Evolutionary conservation across 1,140 invertebrate genomes (phyloP), one percentile per base, ranked within the genome.

Genomic region (Papilio machaon): DNA sequence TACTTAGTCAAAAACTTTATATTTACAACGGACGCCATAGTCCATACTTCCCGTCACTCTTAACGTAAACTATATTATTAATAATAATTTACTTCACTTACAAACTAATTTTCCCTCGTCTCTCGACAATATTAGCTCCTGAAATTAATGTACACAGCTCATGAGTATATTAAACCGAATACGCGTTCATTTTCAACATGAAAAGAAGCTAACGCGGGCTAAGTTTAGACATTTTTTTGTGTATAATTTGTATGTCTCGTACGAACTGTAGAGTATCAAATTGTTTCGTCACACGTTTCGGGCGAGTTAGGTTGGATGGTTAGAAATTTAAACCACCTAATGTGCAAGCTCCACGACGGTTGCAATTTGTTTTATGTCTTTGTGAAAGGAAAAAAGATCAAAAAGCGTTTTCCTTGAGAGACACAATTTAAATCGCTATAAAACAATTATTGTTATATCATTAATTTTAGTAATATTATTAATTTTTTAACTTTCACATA

Each of bases 81-180:
- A 43, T 79, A 79, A 79, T 79, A 64, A 79, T 23, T 64, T 79
- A 67, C 11, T 67, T 67, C 43, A 19, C 35, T 67, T 30, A 9
- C 77, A 46, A 38, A 43, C 58, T 46, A 64, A 79, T 38, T 35
- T 79, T 9, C n/a, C 15, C 11, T 15, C 38, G 15, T 47, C 77
- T 79, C 77, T 30, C 58, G 35, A 46, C 58, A 67, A 64, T 78
- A 78, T 78, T 60, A 78, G 54, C 76, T 78, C 3, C 52, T 64
- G 35, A 60, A 79, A 79, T 60, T 79, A 60, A 78, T 58, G 49
- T 58, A 17, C 38, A 54, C 75, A 78, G 19, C 49, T 54, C 75
- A 49, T 49, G 74, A 76, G 74, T 52, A 49, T 54, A 49, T 76
- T 74, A 76, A 54, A 76, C 49, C 46, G 49, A 49, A 13, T 35